These are phyloP conservation scores for Ctenopoma multispine DNA, from an alignment of 2,797 vertebrate species.

Conservation along the genomic window DNA sequence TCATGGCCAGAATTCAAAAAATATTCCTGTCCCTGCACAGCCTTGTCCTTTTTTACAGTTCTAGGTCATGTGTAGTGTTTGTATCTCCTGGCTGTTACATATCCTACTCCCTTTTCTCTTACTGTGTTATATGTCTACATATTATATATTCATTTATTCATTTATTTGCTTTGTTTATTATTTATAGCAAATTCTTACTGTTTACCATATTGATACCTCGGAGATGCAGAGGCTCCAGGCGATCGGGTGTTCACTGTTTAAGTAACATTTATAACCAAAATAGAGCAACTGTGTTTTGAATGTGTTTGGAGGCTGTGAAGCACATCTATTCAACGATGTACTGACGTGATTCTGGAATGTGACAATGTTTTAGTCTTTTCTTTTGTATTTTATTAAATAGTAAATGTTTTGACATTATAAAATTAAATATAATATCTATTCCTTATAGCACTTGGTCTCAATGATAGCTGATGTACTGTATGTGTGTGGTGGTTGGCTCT, in stretches of 20 bases:
- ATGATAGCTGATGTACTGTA: not conserved
- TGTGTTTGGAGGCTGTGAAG: not conserved
- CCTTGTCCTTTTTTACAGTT: conserved; percentile 7
- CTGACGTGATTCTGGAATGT: not conserved
- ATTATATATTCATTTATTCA: too few species aligned
- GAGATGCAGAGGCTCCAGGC: not conserved
- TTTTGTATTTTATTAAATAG: not conserved
- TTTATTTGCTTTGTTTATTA: too few species aligned
- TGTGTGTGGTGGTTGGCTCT: not conserved
- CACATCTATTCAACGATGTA: not conserved
- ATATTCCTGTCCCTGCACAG: conserved; percentile 9
- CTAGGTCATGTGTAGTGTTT: not conserved
- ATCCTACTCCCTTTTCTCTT: not conserved
- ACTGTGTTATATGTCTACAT: not conserved
- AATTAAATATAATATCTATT: not conserved
- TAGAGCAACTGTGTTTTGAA: not conserved
- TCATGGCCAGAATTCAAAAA: conserved; percentile 8
- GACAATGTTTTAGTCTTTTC: too few species aligned
- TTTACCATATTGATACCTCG: conserved; percentile 19
- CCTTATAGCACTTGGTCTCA: not conserved
- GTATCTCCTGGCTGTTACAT: not conserved
- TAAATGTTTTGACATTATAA: not conserved
- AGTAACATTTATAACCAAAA: not conserved
- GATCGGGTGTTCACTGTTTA: not conserved
- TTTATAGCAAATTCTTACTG: not conserved